A percentile compares a stretch with the other conserved stretches of the same genome.
Evolutionary conservation across 2,888 invertebrate genomes (phyloP).

Genomic region (Zonitis immaculata): DNA sequence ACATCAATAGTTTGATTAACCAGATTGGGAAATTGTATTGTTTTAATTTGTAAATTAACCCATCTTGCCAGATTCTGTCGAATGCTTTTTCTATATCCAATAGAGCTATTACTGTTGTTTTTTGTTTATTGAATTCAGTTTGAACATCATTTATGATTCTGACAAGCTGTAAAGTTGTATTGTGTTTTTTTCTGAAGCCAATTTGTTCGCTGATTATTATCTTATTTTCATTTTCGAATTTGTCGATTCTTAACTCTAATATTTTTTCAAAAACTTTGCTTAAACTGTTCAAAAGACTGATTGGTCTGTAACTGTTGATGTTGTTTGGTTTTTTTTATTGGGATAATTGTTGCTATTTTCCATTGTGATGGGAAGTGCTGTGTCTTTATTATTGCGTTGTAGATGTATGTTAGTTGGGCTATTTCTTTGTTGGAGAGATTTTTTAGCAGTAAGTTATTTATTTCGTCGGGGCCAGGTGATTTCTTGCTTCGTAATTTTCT

Average conservation of each 20-base stretch:
- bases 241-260: background rate
- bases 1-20: too few relatives aligned
- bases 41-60: too few relatives aligned
- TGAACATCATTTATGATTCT: slow-evolving; percentile 30
- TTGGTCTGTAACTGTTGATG: background rate
- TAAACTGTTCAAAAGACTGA: background rate
- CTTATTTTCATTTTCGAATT: background rate
- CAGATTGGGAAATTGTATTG: too few relatives aligned
- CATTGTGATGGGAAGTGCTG: background rate
- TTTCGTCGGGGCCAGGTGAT: background rate
- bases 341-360: background rate
- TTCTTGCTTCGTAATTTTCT: background rate
- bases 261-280: slow-evolving; percentile 6
- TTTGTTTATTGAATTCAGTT: slow-evolving; percentile 28
- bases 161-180: slow-evolving; percentile 30
- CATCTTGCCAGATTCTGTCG: slow-evolving; percentile 34
- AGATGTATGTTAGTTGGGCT: background rate
- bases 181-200: slow-evolving; percentile 33
- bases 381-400: background rate
- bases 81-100: slow-evolving; percentile 41
- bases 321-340: background rate
- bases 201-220: slow-evolving; percentile 24
- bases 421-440: background rate
- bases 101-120: slow-evolving; percentile 29
- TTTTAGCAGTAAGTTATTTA: background rate